Base-by-base conservation (phyloP, 1,140 invertebrate species). In the Aphidius gifuensis region DNA sequence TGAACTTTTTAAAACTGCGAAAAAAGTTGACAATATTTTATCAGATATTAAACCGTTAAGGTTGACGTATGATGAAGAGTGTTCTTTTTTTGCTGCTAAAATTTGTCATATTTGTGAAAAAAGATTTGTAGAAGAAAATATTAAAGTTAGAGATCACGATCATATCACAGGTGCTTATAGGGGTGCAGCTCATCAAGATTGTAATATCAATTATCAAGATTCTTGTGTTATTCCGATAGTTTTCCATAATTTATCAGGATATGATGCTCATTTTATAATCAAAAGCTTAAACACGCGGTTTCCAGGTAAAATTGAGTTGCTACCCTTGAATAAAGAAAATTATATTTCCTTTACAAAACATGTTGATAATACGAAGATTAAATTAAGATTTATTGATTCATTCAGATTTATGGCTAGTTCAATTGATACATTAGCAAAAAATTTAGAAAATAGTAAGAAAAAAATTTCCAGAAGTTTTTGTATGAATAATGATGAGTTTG, bases 301-400 rank as follows among this genome's bases (percentile, higher is more conserved):
- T 53, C 9, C 59, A 38, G 67, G 67, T 23, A 32, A 6, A 54
- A 16, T 67, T 9, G 23, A 47, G 6, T 21, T 72, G 3, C n/a
- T 69, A 16, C 65, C 69, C 3, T 40, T 66, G 1, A 71, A 68
- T 62, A 70, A 69, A 61, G 66, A 69, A 63, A 64, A 60, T 45
- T 69, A 72, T 64, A 69, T 72, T 60, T 61, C 68, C 5, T 65
- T 70, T 47, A 68, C 64, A 0, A 69, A 68, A 62, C 39, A 39
- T 21, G 54, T 71, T 39, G 50, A 46, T n/a, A 47, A 55, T 16
- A 67, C 60, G 21, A 57, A 58, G 6, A 42, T 71, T 45, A 53
- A 66, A 49, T 68, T 71, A 21, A 47, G 61, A 59, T 71, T 74
- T 51, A 65, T 74, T 4, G 69, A 70, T 57, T 69, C 66, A 6